phyloP scores from a whole-genome alignment of 2,888 invertebrate genomes.

The Drosophila siamana region DNA sequence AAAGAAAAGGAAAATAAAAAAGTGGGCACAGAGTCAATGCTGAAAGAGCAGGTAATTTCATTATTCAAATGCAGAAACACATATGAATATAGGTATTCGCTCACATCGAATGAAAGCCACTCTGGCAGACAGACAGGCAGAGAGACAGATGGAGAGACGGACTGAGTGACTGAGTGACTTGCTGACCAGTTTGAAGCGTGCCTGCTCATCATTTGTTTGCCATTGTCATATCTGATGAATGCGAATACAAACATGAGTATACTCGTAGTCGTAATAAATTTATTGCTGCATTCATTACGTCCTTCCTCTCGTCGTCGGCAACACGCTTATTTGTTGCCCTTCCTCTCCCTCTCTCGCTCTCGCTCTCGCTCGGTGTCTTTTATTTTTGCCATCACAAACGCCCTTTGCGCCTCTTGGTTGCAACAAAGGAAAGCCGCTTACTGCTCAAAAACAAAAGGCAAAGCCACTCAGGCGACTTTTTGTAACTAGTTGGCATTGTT shows the following conservation, averaged over 20 bases:
- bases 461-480: conserved; percentile 24
- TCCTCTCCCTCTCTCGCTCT: background rate
- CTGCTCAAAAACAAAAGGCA: conserved; percentile 34
- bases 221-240: conserved; percentile 27
- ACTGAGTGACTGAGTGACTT: conserved; percentile 30
- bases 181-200: conserved; percentile 29
- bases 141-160: conserved; percentile 7
- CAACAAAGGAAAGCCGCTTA: conserved; percentile 46
- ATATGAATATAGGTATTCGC: conserved; percentile 39
- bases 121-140: conserved; percentile 7
- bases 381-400: conserved; percentile 2
- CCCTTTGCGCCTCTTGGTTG: conserved; percentile 7
- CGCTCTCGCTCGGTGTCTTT: background rate
- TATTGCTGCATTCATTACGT: conserved; percentile 31
- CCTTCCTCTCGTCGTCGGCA: conserved; percentile 6
- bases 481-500: conserved; percentile 22
- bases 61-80: conserved; percentile 61
- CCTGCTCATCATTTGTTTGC: conserved; percentile 29
- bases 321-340: background rate
- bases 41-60: conserved; percentile 69
- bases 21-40: conserved; percentile 35
- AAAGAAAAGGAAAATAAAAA: conserved; percentile 14
- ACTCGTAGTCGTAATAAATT: conserved; percentile 15
- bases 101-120: conserved; percentile 26
- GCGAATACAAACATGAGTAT: conserved; percentile 15